A percentile compares a stretch with the other conserved stretches of the same genome.
Evolutionary conservation across 2,888 invertebrate genomes (phyloP).

Genomic region (Brachyptera risi): DNA sequence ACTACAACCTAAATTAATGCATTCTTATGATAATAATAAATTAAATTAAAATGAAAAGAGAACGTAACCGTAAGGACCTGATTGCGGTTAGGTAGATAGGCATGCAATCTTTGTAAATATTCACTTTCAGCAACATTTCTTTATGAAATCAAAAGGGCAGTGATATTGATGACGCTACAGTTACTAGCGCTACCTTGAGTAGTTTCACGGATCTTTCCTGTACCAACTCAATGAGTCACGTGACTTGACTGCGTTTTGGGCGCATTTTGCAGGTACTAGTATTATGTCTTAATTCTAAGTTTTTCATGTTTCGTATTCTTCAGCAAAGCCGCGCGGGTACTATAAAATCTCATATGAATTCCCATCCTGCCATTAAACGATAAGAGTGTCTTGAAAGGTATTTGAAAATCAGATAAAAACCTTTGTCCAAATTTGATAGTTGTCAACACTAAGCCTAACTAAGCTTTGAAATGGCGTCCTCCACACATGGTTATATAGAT

Average conservation of each 20-base stretch:
- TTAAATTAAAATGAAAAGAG: too few species aligned
- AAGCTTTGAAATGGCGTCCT: conserved; percentile 70
- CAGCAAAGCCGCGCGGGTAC: background rate
- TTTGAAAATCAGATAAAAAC: conserved; percentile 14
- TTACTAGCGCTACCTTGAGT: background rate
- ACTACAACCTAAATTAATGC: too few species aligned
- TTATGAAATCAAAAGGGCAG: background rate
- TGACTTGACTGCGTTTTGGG: conserved; percentile 66
- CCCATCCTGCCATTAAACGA: background rate
- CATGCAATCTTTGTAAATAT: too few species aligned
- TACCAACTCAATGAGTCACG: conserved; percentile 49
- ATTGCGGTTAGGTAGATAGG: too few species aligned
- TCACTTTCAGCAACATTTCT: too few species aligned
- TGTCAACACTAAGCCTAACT: conserved; percentile 62
- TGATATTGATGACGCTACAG: conserved; percentile 9
- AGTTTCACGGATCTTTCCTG: background rate
- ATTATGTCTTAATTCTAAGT: conserved; percentile 43
- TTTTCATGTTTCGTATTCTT: conserved; percentile 13
- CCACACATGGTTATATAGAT: conserved; percentile 54
- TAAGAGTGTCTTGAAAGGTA: background rate
- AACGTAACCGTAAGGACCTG: too few species aligned
- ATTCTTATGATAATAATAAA: too few species aligned
- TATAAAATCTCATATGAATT: background rate
- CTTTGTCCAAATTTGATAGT: conserved; percentile 33
- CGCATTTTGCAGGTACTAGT: conserved; percentile 65